Percentiles rank a stretch among this genome's conserved stretches.
These are phyloP conservation scores for Otolemur garnettii DNA, from an alignment of 2,113 vertebrate species.

Conservation along the genomic window DNA sequence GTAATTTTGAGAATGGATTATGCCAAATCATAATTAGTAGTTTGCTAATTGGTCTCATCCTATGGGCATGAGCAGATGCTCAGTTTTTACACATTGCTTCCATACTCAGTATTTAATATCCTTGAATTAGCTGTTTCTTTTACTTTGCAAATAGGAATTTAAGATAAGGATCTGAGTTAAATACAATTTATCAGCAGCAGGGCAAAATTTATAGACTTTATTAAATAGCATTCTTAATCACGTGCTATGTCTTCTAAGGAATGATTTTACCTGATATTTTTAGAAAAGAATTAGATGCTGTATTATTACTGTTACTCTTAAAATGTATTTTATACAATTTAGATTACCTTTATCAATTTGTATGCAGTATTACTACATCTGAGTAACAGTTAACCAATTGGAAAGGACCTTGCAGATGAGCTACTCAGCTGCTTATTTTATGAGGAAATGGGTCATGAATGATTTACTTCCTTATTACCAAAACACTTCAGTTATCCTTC, in stretches of 20 bases:
- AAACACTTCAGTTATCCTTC: slow-evolving; percentile 31
- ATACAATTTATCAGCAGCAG: slow-evolving; percentile 25
- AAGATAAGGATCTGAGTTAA: slow-evolving; percentile 42
- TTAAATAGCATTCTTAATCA: slow-evolving; percentile 57
- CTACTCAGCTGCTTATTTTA: slow-evolving; percentile 8
- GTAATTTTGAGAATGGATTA: slow-evolving; percentile 44
- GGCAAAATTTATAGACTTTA: slow-evolving; percentile 49
- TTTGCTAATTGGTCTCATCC: slow-evolving; percentile 61
- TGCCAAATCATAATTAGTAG: slow-evolving; percentile 61
- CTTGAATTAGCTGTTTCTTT: slow-evolving; percentile 34
- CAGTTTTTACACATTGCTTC: neutral
- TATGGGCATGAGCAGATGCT: neutral
- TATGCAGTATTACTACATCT: neutral
- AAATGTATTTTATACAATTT: slow-evolving; percentile 6
- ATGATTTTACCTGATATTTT: slow-evolving; percentile 7
- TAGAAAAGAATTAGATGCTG: slow-evolving; percentile 42
- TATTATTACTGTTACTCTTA: slow-evolving; percentile 32
- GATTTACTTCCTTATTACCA: neutral
- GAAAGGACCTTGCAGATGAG: neutral
- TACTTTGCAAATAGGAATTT: slow-evolving; percentile 54
- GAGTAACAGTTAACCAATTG: neutral
- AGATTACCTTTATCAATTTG: neutral
- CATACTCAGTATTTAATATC: neutral
- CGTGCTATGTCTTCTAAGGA: neutral
- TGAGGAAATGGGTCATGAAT: neutral